Evolutionary conservation across 1,140 invertebrate genomes (phyloP), one percentile per base, ranked within the genome.

Genomic region (Arion vulgaris): DNA sequence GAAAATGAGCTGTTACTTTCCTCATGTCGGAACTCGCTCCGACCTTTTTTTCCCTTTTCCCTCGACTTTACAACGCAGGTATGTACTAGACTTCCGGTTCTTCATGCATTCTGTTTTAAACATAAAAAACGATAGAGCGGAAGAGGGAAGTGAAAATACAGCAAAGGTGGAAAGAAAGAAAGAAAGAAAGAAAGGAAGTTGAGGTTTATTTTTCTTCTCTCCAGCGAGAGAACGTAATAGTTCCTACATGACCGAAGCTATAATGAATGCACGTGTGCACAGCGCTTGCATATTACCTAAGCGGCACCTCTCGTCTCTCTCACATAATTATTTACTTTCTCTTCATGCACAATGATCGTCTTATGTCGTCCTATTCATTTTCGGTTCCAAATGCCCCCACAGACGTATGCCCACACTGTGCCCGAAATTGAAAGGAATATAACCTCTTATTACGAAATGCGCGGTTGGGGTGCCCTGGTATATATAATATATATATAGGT

Each of bases 51-150:
- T 1, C 28, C 5, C 28, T 5, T 32, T 66, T 66, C 19, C 32
- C 23, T 23, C 5, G 53, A n/a, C 53, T 57, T 49, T 34, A 49
- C 38, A n/a, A 49, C 28, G 71, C 38, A 73, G 71, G 71, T 49
- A 73, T 73, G 71, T 49, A 15, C 71, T 73, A 41, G 34, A 73
- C 71, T 73, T 73, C 71, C 71, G 71, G 71, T 73, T 19, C 41
- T 39, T 73, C 36, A 39, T 73, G 38, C 41, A 41, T 73, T 73
- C 41, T 39, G 5, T 49, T 73, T 38, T 73, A 32, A 19, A 39
- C 4, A 38, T 73, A 38, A 4, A 49, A 73, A 73, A n/a, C n/a
- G 71, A 39, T 73, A 28, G 71, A 36, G 28, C 34, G 71, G 62
- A 66, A 66, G 28, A 2, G 9, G 62, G 32, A 28, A 66, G 17